Evolutionary conservation across 2,113 vertebrate species (phyloP), one percentile per base, ranked within the genome.

Genomic region (Oreochromis niloticus): DNA sequence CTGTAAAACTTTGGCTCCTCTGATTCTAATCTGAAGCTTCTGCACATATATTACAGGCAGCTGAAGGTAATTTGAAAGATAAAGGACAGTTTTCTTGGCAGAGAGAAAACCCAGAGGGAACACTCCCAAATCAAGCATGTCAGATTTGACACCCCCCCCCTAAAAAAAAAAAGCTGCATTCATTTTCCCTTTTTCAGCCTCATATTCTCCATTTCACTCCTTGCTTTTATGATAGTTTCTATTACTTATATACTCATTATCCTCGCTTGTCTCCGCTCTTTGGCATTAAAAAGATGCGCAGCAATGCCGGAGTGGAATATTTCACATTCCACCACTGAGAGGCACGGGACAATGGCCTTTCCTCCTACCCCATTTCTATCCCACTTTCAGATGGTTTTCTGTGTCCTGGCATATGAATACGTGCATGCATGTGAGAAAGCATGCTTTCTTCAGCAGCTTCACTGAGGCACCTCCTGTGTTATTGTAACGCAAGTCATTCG

Each of bases 281-380:
- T 85, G 88, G 81, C 57, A 87, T 82, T 83, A 88, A 85, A 22
- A 89, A 83, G 86, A 90, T 63, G 71, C 48, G 79, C 82, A 52
- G 83, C 87, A 87, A 48, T 39, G 32, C 46, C 32, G 68, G n/a
- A 91, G 59, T 75, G 55, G 81, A 91, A 95, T 92, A 87, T 81
- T 90, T 92, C 50, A 91, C 87, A 95, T 94, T 94, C 93, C 87
- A 50, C 57, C 52, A 83, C 61, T 19, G 27, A 30, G 81, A 87
- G 78, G 81, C 78, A 87, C 5, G 1, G 73, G 63, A 83, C 83
- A 86, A 85, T 71, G 50, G 73, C 34, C 63, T 39, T 68, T 68
- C 63, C 34, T 39, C 63, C 34, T 39, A 39, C 11, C 34, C 4
- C 34, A 39, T 68, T 68, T 68, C 63, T 39, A 68, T 68, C 6